phyloP scores from a whole-genome alignment of 1,140 invertebrate species.

The Nomia melanderi region DNA sequence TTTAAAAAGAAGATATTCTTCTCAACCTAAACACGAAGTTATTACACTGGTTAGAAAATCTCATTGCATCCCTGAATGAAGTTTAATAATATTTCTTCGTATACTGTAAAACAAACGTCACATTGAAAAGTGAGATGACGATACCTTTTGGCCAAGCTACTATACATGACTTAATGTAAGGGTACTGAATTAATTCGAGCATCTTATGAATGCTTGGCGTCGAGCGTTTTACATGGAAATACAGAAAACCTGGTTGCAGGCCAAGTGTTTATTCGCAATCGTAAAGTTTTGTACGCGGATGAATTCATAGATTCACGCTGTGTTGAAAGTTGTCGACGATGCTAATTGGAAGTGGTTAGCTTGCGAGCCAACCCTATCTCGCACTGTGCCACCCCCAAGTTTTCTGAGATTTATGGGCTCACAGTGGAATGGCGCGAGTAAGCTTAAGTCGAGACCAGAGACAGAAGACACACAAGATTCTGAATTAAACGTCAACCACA shows the following conservation, averaged over 20 bases:
- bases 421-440: slow-evolving; percentile 37
- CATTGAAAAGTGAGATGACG: too few species aligned
- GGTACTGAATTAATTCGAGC: too few species aligned
- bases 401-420: slow-evolving; percentile 66
- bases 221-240: neutral
- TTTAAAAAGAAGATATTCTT: too few species aligned
- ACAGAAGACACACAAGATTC: slow-evolving; percentile 53
- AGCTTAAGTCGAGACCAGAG: slow-evolving; percentile 30
- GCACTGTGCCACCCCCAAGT: slow-evolving; percentile 53
- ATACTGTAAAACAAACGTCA: too few species aligned
- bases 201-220: too few species aligned
- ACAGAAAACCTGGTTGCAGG: neutral
- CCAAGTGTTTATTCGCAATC: slow-evolving; percentile 36
- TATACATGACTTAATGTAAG: too few species aligned
- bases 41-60: too few species aligned
- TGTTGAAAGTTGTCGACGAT: slow-evolving; percentile 47
- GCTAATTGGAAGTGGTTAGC: slow-evolving; percentile 68
- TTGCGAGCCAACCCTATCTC: slow-evolving; percentile 29
- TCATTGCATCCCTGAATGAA: too few species aligned
- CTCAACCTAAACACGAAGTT: too few species aligned
- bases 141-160: too few species aligned
- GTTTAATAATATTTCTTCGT: too few species aligned
- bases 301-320: neutral
- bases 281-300: slow-evolving; percentile 43
- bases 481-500: slow-evolving; percentile 69